Evolutionary conservation across 2,888 invertebrate genomes (phyloP).

Genomic region (Latrodectus elegans): DNA sequence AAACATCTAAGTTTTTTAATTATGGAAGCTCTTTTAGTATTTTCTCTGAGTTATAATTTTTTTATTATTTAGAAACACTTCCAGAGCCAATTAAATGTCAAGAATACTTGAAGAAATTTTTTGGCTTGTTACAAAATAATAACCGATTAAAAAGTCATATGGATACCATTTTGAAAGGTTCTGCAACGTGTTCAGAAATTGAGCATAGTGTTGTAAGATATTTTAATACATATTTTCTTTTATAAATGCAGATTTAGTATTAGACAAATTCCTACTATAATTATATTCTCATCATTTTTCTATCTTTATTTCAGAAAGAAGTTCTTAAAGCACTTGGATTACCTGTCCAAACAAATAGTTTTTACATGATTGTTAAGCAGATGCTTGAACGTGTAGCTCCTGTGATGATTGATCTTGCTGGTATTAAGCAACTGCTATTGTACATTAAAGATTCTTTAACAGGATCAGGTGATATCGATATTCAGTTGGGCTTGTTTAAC

Average conservation of each 20-base stretch:
- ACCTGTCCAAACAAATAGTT: conserved; percentile 94
- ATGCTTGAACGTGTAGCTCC: conserved; percentile 94
- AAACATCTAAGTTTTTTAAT: no score
- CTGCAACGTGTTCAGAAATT: conserved; percentile 68
- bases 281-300: not conserved
- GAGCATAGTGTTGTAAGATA: conserved; percentile 70
- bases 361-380: conserved; percentile 97
- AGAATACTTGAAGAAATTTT: conserved; percentile 76
- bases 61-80: conserved; percentile 81
- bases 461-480: conserved; percentile 71
- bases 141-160: conserved; percentile 76
- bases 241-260: not conserved
- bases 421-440: conserved; percentile 74
- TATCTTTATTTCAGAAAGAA: conserved; percentile 76
- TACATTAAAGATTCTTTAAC: conserved; percentile 72
- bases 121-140: conserved; percentile 78
- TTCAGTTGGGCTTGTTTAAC: conserved; percentile 82
- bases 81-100: conserved; percentile 94
- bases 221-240: not conserved
- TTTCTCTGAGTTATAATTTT: not conserved
- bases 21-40: no score
- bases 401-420: conserved; percentile 94
- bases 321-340: conserved; percentile 94
- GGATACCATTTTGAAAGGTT: conserved; percentile 70
- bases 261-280: not conserved